Conservation (phyloP, 2,113 vertebrate genomes). For the pig (Sus scrofa) region T2T-Sscrofa CM000817.6:16871001-16871500, state of each 20-base stretch:
- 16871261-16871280: neutral
- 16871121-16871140: slow-evolving; percentile 1
- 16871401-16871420: slow-evolving; percentile 21
- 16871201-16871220: neutral
- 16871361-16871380: slow-evolving; percentile 22
- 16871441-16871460: slow-evolving; percentile 18
- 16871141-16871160: neutral
- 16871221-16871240: neutral
- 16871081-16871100: neutral
- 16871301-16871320: neutral
- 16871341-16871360: neutral
- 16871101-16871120: neutral
- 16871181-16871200: no score
- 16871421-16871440: neutral
- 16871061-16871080: slow-evolving; percentile 27
- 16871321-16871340: neutral
- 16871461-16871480: slow-evolving; percentile 31
- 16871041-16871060: neutral
- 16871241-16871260: neutral
- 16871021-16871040: slow-evolving; percentile 4
- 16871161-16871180: neutral
- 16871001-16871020: neutral
- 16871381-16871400: slow-evolving; percentile 17
- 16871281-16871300: neutral
- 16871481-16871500: neutral